Percentiles rank a stretch among this genome's conserved stretches.
Evolutionary conservation across 1,140 invertebrate species (phyloP).

Genomic region (Halyomorpha halys): DNA sequence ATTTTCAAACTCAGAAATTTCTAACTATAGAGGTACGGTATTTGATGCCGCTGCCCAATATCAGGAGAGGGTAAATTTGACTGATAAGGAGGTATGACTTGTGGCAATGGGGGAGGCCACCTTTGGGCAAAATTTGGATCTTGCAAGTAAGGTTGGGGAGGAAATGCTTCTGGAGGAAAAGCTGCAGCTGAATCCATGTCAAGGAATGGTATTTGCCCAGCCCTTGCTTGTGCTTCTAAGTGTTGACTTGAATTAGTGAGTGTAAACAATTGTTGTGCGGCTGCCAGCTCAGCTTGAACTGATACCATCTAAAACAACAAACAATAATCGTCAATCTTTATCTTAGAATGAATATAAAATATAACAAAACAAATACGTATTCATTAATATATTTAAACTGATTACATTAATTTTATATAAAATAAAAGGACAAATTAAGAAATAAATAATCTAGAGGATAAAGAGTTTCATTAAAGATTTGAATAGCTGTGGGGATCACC

Average conservation of each 20-base stretch:
- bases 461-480: no score
- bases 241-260: slow-evolving; percentile 19
- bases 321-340: no score
- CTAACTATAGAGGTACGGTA: neutral
- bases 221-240: slow-evolving; percentile 14
- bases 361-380: no score
- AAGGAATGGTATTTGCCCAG: neutral
- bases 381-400: no score
- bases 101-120: neutral
- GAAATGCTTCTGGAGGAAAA: neutral
- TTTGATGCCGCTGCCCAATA: neutral
- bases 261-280: slow-evolving; percentile 20
- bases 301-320: slow-evolving; percentile 18
- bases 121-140: neutral
- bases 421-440: no score
- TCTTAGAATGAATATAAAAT: no score
- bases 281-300: slow-evolving; percentile 20
- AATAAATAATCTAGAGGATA: no score
- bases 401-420: no score
- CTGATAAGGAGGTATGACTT: neutral
- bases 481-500: no score
- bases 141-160: neutral
- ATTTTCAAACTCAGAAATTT: no score
- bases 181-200: neutral
- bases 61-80: neutral